Evolutionary conservation across 64 coral and sea anemone genomes (phyloP), one percentile per base, ranked within the genome.

Genomic region (Pachyseris speciosa): DNA sequence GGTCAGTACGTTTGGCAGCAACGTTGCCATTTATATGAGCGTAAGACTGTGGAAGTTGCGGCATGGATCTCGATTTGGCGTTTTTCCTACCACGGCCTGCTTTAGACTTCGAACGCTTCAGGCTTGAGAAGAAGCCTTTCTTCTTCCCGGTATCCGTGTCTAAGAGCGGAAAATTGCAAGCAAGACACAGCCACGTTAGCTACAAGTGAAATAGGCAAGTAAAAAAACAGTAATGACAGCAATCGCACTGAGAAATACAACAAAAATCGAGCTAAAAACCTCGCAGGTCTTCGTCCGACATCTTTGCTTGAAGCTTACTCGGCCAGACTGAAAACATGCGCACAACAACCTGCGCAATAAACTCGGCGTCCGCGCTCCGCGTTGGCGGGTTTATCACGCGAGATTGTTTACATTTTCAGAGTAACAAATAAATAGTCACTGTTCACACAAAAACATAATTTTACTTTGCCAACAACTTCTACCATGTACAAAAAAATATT

Each of bases 281-380:
- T 97, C 95, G 91, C 47, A 84, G 37, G 1, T 97, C 95, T 1
- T 97, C 95, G 70, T 97, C 95, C 70, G 95, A 97, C 95, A 97
- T 97, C 86, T 89, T 92, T 90, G 38, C 86, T 78, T 86, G 41
- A 64, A 78, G 55, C 75, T 89, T 24, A 63, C 67, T 84, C 48
- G 64, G 39, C 29, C 67, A 59, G 58, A 93, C 88, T 85, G 71
- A 85, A 80, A 59, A 47, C 52, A 73, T 97, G 95, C 95, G 95
- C 95, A 97, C 34, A 74, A 50, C 41, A 90, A 55, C 19, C 70
- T 97, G 95, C 95, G 95, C 95, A 90, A 58, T 85, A 83, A 89
- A 10, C 43, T 24, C 48, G 48, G 95, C 91, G 91, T 93, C 86
- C 42, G 86, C 74, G 86, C 89, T 81, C 66, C 39, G 48, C 37